phyloP scores from a whole-genome alignment of 2,888 invertebrate genomes.

The Tholera decimalis region DNA sequence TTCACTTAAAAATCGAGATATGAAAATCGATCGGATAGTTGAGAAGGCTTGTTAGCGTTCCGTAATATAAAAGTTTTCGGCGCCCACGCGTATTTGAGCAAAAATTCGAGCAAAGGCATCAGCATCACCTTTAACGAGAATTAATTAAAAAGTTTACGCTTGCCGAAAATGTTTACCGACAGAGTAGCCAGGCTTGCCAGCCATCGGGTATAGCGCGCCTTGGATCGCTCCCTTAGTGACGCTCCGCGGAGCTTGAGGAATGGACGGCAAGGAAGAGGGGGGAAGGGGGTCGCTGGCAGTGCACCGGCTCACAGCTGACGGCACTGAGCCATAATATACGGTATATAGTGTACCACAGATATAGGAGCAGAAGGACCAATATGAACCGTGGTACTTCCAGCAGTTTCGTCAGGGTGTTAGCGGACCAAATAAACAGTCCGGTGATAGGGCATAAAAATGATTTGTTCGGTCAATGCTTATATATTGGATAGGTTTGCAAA shows the following conservation, averaged over 20 bases:
- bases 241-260: conserved; percentile 76
- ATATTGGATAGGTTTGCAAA: too few species aligned
- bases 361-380: conserved; percentile 29
- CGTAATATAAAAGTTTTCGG: conserved; percentile 37
- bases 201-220: conserved; percentile 54
- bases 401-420: not conserved
- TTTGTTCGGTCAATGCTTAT: too few species aligned
- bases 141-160: conserved; percentile 67
- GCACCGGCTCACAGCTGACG: conserved; percentile 76
- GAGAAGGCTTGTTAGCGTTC: conserved; percentile 18
- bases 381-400: too few species aligned
- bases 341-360: conserved; percentile 52
- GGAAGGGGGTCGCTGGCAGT: conserved; percentile 60
- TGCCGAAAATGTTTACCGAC: conserved; percentile 59
- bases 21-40: conserved; percentile 40
- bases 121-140: conserved; percentile 54
- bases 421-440: too few species aligned
- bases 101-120: conserved; percentile 33
- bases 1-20: not conserved
- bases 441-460: too few species aligned
- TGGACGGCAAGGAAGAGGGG: conserved; percentile 60
- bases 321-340: conserved; percentile 68
- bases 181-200: conserved; percentile 42
- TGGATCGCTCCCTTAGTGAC: conserved; percentile 70
- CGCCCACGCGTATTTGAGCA: conserved; percentile 2